These are phyloP conservation scores for Pseudomyrmex gracilis DNA, from an alignment of 1,140 invertebrate species.

Conservation along the genomic window DNA sequence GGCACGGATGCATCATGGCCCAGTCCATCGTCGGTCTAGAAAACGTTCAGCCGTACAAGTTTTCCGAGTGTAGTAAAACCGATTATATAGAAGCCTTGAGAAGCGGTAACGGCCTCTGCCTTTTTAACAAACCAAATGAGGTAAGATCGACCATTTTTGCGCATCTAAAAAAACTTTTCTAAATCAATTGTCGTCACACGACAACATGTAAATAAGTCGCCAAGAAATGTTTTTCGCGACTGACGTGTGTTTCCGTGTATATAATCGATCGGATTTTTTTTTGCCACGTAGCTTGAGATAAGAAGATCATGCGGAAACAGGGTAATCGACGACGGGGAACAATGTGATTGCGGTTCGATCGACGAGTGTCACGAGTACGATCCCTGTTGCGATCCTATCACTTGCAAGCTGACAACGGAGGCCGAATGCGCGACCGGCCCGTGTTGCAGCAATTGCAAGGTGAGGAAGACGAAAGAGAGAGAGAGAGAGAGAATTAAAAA, in stretches of 20 bases:
- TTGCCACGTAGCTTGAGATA: slow-evolving; percentile 86
- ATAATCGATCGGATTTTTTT: slow-evolving; percentile 32
- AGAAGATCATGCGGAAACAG: slow-evolving; percentile 96
- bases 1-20: slow-evolving; percentile 98
- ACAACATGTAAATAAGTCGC: no score
- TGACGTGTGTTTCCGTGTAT: no score
- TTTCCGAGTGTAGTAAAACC: slow-evolving; percentile 94
- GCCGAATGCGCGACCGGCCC: slow-evolving; percentile 96
- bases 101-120: slow-evolving; percentile 92
- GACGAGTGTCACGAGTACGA: slow-evolving; percentile 94
- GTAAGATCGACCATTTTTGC: slow-evolving; percentile 82
- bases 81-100: slow-evolving; percentile 94
- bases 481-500: no score
- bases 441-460: slow-evolving; percentile 96
- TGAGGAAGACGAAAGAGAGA: slow-evolving; percentile 81
- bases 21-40: slow-evolving; percentile 95
- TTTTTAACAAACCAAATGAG: slow-evolving; percentile 97
- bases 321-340: slow-evolving; percentile 97
- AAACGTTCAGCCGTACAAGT: slow-evolving; percentile 97
- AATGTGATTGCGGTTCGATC: slow-evolving; percentile 96
- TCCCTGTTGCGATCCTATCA: slow-evolving; percentile 98
- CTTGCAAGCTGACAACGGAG: slow-evolving; percentile 96
- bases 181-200: no score
- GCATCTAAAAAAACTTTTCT: no score
- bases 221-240: no score